phyloP scores from a whole-genome alignment of 2,113 vertebrate genomes.

The Oceanodroma tethys region DNA sequence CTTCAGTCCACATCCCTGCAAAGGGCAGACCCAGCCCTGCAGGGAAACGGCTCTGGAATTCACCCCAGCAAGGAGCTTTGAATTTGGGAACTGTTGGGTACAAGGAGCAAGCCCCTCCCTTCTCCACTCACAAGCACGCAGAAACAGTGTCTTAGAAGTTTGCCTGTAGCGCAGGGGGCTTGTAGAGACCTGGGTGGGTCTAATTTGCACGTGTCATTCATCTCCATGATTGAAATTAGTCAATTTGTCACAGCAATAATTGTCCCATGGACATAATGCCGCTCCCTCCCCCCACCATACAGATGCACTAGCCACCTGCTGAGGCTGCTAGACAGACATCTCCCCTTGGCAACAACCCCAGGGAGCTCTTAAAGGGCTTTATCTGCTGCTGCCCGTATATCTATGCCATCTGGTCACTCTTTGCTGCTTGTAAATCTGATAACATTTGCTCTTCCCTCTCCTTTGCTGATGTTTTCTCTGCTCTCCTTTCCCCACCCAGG shows the following conservation, averaged over 20 bases:
- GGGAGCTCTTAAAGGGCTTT: neutral
- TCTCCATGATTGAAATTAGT: neutral
- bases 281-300: neutral
- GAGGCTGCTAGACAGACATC: conserved; percentile 43
- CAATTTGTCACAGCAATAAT: neutral
- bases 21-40: neutral
- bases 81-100: neutral
- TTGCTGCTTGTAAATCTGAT: neutral
- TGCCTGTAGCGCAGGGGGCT: neutral
- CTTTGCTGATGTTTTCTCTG: neutral
- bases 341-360: neutral
- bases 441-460: neutral
- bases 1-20: conserved; percentile 43
- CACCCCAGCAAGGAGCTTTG: neutral
- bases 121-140: rapidly evolving
- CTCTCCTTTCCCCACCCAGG: conserved; percentile 45
- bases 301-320: conserved; percentile 20
- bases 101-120: neutral
- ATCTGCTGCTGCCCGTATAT: neutral
- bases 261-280: neutral
- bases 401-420: conserved; percentile 3
- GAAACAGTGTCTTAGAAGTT: neutral
- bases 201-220: neutral
- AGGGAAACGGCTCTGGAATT: conserved; percentile 13
- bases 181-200: neutral